Conservation (phyloP, 2,888 invertebrate species). For the Limenitis camilla region DNA sequence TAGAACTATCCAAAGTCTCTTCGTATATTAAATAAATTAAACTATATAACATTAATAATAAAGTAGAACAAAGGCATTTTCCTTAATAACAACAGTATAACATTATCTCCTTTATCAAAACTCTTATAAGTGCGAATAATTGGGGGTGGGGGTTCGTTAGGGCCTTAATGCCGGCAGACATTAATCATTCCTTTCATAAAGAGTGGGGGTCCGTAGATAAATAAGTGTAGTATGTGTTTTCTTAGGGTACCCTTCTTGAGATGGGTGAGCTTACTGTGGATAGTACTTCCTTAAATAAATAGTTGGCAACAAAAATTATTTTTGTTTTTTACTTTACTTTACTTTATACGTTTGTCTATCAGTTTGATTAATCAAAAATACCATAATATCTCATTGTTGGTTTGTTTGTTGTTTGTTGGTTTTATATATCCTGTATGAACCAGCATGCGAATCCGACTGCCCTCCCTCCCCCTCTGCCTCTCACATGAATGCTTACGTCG, state of each 20-base stretch:
- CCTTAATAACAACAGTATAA: slow-evolving; percentile 9
- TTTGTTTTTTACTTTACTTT: not conserved
- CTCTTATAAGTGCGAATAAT: slow-evolving; percentile 73
- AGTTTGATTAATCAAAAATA: too few species aligned
- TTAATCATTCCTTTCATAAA: slow-evolving; percentile 76
- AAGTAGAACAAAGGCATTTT: not conserved
- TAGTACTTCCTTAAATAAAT: slow-evolving; percentile 18
- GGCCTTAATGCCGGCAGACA: slow-evolving; percentile 71
- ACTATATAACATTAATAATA: not conserved
- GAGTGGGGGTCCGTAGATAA: slow-evolving; percentile 72
- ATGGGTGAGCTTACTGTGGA: slow-evolving; percentile 39
- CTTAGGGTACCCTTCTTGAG: slow-evolving; percentile 72
- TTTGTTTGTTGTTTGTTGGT: too few species aligned
- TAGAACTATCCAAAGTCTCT: not conserved
- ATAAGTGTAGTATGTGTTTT: slow-evolving; percentile 75
- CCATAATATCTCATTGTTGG: too few species aligned
- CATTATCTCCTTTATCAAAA: slow-evolving; percentile 48
- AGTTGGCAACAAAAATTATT: not conserved
- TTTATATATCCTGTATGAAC: too few species aligned
- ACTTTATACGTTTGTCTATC: too few species aligned
- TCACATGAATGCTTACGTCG: too few species aligned
- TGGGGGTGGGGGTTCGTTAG: slow-evolving; percentile 57
- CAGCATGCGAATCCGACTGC: too few species aligned
- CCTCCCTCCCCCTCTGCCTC: too few species aligned
- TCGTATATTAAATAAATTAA: not conserved